Conservation (phyloP, 2,888 invertebrate species). For the Epirrhoe alternata region DNA sequence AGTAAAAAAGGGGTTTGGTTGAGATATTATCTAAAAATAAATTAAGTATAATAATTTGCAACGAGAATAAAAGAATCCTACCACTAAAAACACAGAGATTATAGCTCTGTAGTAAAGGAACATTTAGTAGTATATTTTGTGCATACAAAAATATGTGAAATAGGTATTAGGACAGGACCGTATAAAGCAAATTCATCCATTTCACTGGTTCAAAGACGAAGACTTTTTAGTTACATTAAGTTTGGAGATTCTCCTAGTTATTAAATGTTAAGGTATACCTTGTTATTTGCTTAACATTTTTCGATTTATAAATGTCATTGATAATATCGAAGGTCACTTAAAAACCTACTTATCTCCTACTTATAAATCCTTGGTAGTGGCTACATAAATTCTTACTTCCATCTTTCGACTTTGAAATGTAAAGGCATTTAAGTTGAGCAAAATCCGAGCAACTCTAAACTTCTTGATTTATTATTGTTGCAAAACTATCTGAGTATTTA, state of each 20-base stretch:
- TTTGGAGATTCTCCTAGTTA: conserved; percentile 52
- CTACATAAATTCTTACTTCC: conserved; percentile 16
- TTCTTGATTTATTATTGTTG: conserved; percentile 64
- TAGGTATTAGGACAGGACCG: not conserved
- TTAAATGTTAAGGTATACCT: conserved; percentile 50
- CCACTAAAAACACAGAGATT: no score
- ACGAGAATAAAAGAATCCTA: no score
- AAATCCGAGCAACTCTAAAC: conserved; percentile 49
- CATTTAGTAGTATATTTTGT: no score
- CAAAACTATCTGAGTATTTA: conserved; percentile 69
- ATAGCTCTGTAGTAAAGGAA: no score
- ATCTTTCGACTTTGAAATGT: conserved; percentile 23
- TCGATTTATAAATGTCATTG: no score
- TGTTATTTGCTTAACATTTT: no score
- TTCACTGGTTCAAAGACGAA: conserved; percentile 57
- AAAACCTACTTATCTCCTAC: not conserved
- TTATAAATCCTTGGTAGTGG: not conserved
- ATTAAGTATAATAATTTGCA: no score
- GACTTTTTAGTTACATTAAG: conserved; percentile 59
- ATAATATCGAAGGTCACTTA: not conserved
- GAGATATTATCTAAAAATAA: no score
- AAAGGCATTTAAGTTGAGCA: conserved; percentile 37
- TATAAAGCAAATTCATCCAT: conserved; percentile 61
- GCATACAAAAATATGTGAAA: no score
- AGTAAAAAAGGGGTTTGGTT: no score